phyloP scores from a whole-genome alignment of 2,888 invertebrate species.

The Crematogaster levior region DNA sequence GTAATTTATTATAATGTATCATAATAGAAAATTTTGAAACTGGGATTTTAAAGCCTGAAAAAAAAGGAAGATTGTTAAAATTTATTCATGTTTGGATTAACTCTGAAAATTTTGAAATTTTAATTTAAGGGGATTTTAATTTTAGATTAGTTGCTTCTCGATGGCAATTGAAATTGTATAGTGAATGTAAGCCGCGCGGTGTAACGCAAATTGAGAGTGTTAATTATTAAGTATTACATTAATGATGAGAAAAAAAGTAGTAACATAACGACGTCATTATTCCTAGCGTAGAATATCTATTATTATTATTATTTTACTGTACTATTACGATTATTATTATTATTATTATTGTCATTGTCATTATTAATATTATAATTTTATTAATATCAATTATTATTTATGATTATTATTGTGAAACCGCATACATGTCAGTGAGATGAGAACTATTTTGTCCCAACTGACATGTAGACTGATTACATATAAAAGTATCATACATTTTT shows the following conservation, averaged over 20 bases:
- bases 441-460: conserved; percentile 53
- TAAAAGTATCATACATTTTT: conserved; percentile 57
- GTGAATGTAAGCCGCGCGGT: conserved; percentile 59
- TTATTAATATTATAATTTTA: conserved; percentile 37
- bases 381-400: conserved; percentile 67
- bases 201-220: conserved; percentile 44
- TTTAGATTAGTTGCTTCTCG: neutral
- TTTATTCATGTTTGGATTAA: neutral
- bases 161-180: conserved; percentile 14
- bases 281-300: conserved; percentile 39
- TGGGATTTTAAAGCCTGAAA: neutral
- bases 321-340: conserved; percentile 22
- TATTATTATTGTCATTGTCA: conserved; percentile 23
- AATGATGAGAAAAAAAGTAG: conserved; percentile 53
- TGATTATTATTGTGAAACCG: conserved; percentile 57
- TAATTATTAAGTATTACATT: conserved; percentile 70
- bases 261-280: conserved; percentile 64
- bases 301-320: conserved; percentile 31
- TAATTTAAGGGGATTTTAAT: neutral
- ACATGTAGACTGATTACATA: conserved; percentile 72
- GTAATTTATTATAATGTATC: neutral
- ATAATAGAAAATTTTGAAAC: conserved; percentile 1
- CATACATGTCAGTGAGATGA: conserved; percentile 57
- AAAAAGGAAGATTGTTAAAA: neutral
- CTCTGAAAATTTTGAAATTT: conserved; percentile 2